Evolutionary conservation across 2,888 invertebrate species (phyloP), one percentile per base, ranked within the genome.

Genomic region (Schrankia costaestrigalis): DNA sequence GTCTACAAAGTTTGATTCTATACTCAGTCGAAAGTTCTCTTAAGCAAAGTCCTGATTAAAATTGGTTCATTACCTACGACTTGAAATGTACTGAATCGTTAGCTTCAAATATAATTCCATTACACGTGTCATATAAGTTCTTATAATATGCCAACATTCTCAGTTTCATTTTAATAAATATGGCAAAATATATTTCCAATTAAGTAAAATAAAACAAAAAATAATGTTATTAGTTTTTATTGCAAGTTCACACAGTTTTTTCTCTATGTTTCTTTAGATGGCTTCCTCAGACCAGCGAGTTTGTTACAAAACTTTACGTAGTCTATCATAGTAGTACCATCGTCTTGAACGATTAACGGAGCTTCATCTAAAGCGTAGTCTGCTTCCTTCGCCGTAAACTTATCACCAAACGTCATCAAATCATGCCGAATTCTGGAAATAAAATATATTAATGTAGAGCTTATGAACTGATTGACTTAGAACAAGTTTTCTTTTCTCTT

Each of bases 341-440:
- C 87, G 22, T 89, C 83, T 35, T 88, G 80, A n/a, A 56, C 48
- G 12, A 89, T 78, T 32, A 89, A 70, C 0, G 92, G 92, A 0
- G 92, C 92, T 56, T 90, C 90, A 45, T 90, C 90, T 8, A 92
- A 67, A 0, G 92, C 92, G 49, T 90, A 89, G 43, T 89, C 86
- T 0, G 91, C 91, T 73, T 93, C 93, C 46, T 89, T 88, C 26
- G 83, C 81, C 0, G 90, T 89, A 63, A 93, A 90, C 61, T 89
- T 89, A 56, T 92, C 92, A 3, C 92, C 92, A 70, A 89, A 90
- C 4, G 90, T 90, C 84, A 91, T 91, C 24, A 93, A 75, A 58
- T 92, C 92, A 48, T 90, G 89, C 42, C 90, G 90, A 50, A 92
- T 90, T 60, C 92, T 92, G 76, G 1, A 66, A 51, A 40, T 38